Evolutionary conservation across 2,797 vertebrate species (phyloP), one percentile per base, ranked within the genome.

Genomic region (Gorsachius magnificus): DNA sequence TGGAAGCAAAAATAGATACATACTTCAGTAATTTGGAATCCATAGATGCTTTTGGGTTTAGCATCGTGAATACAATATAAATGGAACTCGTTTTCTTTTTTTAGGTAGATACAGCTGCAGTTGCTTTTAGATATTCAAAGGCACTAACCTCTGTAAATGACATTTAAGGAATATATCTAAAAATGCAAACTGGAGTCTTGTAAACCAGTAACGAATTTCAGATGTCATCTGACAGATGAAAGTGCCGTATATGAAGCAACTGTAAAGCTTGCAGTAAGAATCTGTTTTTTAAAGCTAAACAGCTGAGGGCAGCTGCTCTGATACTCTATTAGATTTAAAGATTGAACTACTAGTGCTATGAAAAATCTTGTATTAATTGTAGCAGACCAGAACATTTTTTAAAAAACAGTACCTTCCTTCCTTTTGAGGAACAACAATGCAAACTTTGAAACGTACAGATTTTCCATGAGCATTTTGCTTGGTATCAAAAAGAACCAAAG

Each of bases 21-120:
- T 82, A 87, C 94, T 97, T 86, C 91, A 89, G 91, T 92, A 92
- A 96, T 94, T 87, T 92, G 94, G 94, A 95, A 92, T 93, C 95
- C 93, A 63, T 75, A 57, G 88, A 93, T 89, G 94, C 92, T 92
- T 93, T 95, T 80, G 90, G 86, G 89, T 90, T 89, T 87, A 63
- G 60, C 68, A 21, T 79, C 25, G 53, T 93, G 93, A 76, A 90
- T 38, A 87, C 88, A 94, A 83, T 89, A 84, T 96, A 96, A 95
- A 94, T 96, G 91, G 95, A 93, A 69, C 66, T 93, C 0, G 5
- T 58, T 93, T 96, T 54, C 95, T 93, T 95, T 96, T 96, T 96
- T 95, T 95, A 92, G 96, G 85, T 95, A 82, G 51, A 95, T 96
- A 83, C 96, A 96, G 96, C 96, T 96, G 96, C 94, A 95, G 87